Evolutionary conservation across 2,888 invertebrate genomes (phyloP).

Genomic region (Chymomyza procnemis): DNA sequence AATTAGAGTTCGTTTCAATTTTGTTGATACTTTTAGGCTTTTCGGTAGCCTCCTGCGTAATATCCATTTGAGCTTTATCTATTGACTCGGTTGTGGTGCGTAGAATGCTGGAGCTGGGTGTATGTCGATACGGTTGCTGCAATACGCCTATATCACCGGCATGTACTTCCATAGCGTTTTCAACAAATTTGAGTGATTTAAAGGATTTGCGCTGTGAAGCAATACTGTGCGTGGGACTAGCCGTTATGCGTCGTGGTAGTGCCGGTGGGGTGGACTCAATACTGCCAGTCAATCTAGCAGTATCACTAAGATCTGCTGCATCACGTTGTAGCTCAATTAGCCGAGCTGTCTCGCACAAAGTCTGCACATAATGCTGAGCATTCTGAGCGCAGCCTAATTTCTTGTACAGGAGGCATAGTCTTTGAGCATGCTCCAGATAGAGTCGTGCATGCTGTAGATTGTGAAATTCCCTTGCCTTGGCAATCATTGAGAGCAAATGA

Average conservation of each 20-base stretch:
- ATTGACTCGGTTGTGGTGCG: slow-evolving; percentile 2
- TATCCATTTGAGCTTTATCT: background rate
- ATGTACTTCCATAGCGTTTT: slow-evolving; percentile 57
- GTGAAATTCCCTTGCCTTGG: slow-evolving; percentile 82
- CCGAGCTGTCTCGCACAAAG: slow-evolving; percentile 77
- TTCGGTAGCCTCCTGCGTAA: background rate
- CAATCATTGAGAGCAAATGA: slow-evolving; percentile 86
- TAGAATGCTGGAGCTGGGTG: slow-evolving; percentile 36
- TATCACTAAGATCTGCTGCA: slow-evolving; percentile 74
- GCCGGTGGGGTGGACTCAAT: slow-evolving; percentile 51
- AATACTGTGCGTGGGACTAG: background rate
- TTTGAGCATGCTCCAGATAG: slow-evolving; percentile 85
- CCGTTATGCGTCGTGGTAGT: slow-evolving; percentile 55
- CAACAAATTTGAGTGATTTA: slow-evolving; percentile 65
- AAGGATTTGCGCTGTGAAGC: slow-evolving; percentile 51
- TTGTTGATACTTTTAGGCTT: no score
- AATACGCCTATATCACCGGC: slow-evolving; percentile 31
- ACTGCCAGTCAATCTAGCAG: slow-evolving; percentile 9
- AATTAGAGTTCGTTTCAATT: no score
- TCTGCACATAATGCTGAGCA: slow-evolving; percentile 80
- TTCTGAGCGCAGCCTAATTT: slow-evolving; percentile 81
- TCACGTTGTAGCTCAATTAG: slow-evolving; percentile 78
- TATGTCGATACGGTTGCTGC: slow-evolving; percentile 29
- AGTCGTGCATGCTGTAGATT: slow-evolving; percentile 82
- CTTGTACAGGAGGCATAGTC: slow-evolving; percentile 82